Evolutionary conservation across 2,888 invertebrate genomes (phyloP), one percentile per base, ranked within the genome.

Genomic region (Melanostoma mellinum): DNA sequence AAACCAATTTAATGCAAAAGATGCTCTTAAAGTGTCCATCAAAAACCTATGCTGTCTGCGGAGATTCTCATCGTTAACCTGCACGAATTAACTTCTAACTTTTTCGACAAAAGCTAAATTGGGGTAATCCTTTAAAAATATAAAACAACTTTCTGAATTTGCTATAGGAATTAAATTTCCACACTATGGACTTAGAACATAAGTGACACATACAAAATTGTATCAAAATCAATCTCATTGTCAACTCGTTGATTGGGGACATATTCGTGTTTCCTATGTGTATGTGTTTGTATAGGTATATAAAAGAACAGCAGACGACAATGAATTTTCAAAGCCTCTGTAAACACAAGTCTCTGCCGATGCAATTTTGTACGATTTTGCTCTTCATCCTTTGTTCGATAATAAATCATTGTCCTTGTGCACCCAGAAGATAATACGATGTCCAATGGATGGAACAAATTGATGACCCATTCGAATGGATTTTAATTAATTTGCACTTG

Each of bases 401-500:
- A 46, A 77, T 69, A 60, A 58, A 69, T 56, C 77, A 68, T 68
- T 73, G 82, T 78, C 42, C 56, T 20, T 72, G 71, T 65, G 76
- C 67, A 72, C 61, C 61, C 36, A 63, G 44, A 46, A 68, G 73
- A 77, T 82, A 81, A 81, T 81, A 73, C 73, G 44, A 58, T 68
- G 69, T 73, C 69, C 73, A 73, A 69, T 78, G 63, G 46, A 78
- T 50, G 56, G 73, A 63, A 73, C 78, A 82, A 82, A 82, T 82
- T 82, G 78, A 82, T 82, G 78, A 68, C 58, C 73, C 73, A 77
- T 73, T 63, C 58, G 48, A 44, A 68, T 52, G 63, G 63, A 48
- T 84, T 84, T 79, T 74, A 84, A 84, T 84, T 84, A 84, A 84
- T 84, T 79, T 84, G 74, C 79, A 74, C 78, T 65, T 71, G 56